Evolutionary conservation across 2,888 invertebrate species (phyloP).

Genomic region (Agriopis marginaria): DNA sequence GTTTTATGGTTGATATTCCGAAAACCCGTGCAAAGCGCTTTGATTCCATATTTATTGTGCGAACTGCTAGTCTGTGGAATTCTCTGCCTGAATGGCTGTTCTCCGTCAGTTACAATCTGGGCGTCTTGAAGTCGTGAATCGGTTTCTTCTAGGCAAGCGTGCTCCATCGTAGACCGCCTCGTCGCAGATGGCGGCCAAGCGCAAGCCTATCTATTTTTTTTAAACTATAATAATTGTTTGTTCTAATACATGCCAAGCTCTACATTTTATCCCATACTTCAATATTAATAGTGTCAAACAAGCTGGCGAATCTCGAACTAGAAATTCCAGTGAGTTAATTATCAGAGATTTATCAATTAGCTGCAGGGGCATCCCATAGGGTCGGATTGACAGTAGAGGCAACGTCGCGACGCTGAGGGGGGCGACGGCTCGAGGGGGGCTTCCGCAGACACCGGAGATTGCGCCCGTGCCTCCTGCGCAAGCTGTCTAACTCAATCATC

Average conservation of each 20-base stretch:
- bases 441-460: conserved; percentile 80
- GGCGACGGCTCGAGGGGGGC: conserved; percentile 46
- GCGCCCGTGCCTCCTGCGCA: conserved; percentile 80
- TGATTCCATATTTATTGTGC: too few relatives aligned
- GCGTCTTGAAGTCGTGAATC: too few relatives aligned
- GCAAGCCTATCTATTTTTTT: too few relatives aligned
- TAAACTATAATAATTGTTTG: too few relatives aligned
- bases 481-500: conserved; percentile 81
- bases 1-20: too few relatives aligned
- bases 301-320: conserved; percentile 24
- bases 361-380: conserved; percentile 49
- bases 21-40: too few relatives aligned
- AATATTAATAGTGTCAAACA: conserved; percentile 14
- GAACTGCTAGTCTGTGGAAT: too few relatives aligned
- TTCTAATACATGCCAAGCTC: neutral
- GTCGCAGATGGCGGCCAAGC: too few relatives aligned
- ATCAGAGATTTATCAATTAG: conserved; percentile 58
- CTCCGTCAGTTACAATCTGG: too few relatives aligned
- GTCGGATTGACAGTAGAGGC: conserved; percentile 52
- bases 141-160: too few relatives aligned
- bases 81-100: too few relatives aligned
- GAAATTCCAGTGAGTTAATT: conserved; percentile 46
- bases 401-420: conserved; percentile 44
- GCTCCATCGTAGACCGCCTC: too few relatives aligned
- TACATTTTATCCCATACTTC: conserved; percentile 1